Base-by-base conservation (phyloP, 2,113 vertebrate species). In the Pelvicachromis taeniatus region DNA sequence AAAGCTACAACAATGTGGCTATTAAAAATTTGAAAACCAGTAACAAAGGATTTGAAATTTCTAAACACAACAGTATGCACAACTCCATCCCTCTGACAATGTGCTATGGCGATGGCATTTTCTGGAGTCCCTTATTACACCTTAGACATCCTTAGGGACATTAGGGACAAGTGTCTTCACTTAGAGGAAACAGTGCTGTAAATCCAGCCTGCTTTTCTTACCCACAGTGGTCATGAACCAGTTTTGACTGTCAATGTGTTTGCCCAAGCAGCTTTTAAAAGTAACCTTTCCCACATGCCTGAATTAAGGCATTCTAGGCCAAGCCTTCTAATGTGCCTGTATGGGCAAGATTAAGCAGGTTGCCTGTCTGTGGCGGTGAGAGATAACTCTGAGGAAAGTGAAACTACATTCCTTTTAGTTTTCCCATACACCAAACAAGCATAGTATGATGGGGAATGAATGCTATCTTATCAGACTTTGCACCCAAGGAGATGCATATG, bases 241-340 rank as follows among this genome's bases (percentile, higher is more conserved):
- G 89, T 91, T 90, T 80, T 93, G 88, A 94, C 91, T 88, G 92
- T 92, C 83, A 80, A 48, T 50, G 14, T 90, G 87, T 94, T 95
- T 94, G 89, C 86, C 88, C 87, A 83, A 48, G 68, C 77, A 78
- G 90, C 88, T 93, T 93, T 93, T 91, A 89, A 87, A 86, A 33
- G 68, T 85, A 91, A 94, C 86, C 73, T 89, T 92, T 93, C 56
- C 40, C 87, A 92, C 73, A 81, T 91, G 85, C 83, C 68, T 1
- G 56, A 91, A 82, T 83, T 88, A 86, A 68, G 56, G 48, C 91
- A 92, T 88, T 85, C 70, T 61, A 78, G 81, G 68, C 75, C 56
- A 61, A 87, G 85, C 85, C 88, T 82, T 85, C 38, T 82, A 10
- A 89, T 83, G 81, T 80, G 89, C 90, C 78, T 89, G 86, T 78